phyloP scores from a whole-genome alignment of 1,140 invertebrate genomes.

The Zaprionus africanus region DNA sequence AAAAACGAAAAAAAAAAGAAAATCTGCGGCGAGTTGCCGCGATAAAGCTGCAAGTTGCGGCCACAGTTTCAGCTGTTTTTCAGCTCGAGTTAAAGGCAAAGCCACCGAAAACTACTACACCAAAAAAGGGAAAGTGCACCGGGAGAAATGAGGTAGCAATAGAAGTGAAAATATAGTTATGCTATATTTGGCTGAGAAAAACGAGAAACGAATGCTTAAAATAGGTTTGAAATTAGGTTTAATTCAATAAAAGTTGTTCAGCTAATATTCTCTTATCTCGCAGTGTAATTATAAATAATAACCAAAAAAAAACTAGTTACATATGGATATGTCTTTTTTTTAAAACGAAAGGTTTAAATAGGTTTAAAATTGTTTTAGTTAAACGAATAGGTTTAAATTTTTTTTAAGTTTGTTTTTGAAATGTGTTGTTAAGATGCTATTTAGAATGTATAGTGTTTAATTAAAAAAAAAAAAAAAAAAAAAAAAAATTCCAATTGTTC shows the following conservation, averaged over 20 bases:
- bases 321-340: too few species aligned
- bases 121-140: slow-evolving; percentile 6
- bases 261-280: not conserved
- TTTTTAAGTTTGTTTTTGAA: too few species aligned
- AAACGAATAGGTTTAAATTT: not conserved
- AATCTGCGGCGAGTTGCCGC: slow-evolving; percentile 19
- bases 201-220: not conserved
- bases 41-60: slow-evolving; percentile 50
- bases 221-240: not conserved
- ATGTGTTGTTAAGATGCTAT: too few species aligned
- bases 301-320: too few species aligned
- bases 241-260: not conserved
- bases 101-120: not conserved
- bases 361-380: not conserved
- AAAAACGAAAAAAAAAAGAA: not conserved
- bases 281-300: not conserved
- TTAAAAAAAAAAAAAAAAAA: too few species aligned
- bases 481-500: not conserved
- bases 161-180: not conserved
- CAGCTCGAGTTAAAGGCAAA: slow-evolving; percentile 19
- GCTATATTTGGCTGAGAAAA: too few species aligned
- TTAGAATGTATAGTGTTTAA: too few species aligned
- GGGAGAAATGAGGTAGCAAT: not conserved
- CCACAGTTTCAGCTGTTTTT: slow-evolving; percentile 21
- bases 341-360: not conserved